Base-by-base conservation (phyloP, 2,888 invertebrate species). In the Carterocephalus palaemon region DNA sequence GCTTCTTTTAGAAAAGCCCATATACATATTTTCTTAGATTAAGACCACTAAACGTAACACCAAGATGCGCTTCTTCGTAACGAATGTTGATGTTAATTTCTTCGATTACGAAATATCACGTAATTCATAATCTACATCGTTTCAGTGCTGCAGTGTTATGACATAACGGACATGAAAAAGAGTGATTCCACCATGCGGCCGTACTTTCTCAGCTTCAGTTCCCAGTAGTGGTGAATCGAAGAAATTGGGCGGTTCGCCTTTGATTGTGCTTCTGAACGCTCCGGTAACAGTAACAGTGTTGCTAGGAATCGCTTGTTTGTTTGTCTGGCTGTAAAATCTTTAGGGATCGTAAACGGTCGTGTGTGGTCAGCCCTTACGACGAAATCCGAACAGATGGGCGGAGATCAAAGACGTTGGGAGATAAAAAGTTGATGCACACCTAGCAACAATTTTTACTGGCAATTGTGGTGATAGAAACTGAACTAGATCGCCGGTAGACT, bases 361-460 rank as follows among this genome's bases (percentile, higher is more conserved):
- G 86, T 85, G 86, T 86, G 85, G 86, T 75, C 85, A 78, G 79
- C 79, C 81, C 85, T 86, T 86, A 86, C 85, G 80, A 77, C 84
- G 86, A 86, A 84, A 75, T 78, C 73, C 65, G 73, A 74, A 75
- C 86, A 85, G 86, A 85, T 85, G 86, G 77, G 65, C 64, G 51
- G 74, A 84, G 74, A 85, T 86, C 86, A 86, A 86, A 85, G 76
- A 80, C 67, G 59, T 62, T 47, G 62, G 57, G 74, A 70, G 76
- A 82, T 84, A 83, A 86, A 85, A 67, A 76, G 74, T 81, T 82
- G 73, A 83, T 83, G 81, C 75, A 75, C 70, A 75, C 52, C 72
- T 70, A 75, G 79, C 78, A 79, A 80, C 80, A 79, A 79, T 77
- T 80, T 74, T 45, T 34, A 38, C 40, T 17, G 19, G 26, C 47